These are phyloP conservation scores for Cosmia pyralina DNA, from an alignment of 2,888 invertebrate genomes.

Conservation along the genomic window DNA sequence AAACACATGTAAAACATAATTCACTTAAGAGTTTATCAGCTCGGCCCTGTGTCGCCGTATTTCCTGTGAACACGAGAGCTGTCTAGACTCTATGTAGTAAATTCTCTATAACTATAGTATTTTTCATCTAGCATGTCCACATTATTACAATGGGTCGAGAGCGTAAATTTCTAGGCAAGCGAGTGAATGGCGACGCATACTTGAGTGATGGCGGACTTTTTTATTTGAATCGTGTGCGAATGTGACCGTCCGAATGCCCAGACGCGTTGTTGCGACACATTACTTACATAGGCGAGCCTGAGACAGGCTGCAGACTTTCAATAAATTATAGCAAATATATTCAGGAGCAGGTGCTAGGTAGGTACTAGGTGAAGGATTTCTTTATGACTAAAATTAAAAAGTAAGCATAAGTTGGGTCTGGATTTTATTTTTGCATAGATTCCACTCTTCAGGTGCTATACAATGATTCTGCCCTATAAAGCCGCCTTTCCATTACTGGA, in stretches of 20 bases:
- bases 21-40: constrained; percentile 59
- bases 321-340: constrained; percentile 64
- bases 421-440: background rate
- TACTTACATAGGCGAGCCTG: constrained; percentile 70
- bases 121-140: constrained; percentile 74
- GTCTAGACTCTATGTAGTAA: constrained; percentile 45
- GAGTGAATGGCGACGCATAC: constrained; percentile 89
- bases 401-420: constrained; percentile 15
- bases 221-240: constrained; percentile 90
- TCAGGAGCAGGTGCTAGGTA: constrained; percentile 51
- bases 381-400: constrained; percentile 40
- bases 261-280: constrained; percentile 73
- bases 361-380: constrained; percentile 56
- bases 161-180: constrained; percentile 87
- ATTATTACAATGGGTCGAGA: constrained; percentile 71
- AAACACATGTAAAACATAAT: constrained; percentile 62
- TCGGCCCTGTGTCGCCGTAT: constrained; percentile 46
- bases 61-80: constrained; percentile 41
- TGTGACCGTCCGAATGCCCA: constrained; percentile 79
- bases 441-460: no score
- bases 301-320: constrained; percentile 66
- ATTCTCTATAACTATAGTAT: constrained; percentile 44
- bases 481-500: no score
- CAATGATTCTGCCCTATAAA: no score
- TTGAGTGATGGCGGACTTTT: constrained; percentile 90